Evolutionary conservation across 2,113 vertebrate genomes (phyloP).

Genomic region (Elephas maximus): DNA sequence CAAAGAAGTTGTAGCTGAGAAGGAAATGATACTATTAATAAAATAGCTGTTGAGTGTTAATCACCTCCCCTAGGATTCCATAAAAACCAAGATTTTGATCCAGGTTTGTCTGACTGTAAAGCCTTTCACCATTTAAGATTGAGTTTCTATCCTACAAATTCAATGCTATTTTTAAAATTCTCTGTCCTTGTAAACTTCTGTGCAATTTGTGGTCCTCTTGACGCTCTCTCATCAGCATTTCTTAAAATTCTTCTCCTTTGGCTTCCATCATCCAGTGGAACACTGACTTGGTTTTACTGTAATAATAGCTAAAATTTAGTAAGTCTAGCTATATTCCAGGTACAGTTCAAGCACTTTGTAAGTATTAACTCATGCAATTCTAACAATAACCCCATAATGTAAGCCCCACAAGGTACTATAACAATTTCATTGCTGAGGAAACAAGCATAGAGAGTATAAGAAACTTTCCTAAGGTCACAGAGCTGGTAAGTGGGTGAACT

Average conservation of each 20-base stretch:
- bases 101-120: not conserved
- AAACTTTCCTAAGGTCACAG: not conserved
- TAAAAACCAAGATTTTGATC: not conserved
- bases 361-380: not conserved
- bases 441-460: not conserved
- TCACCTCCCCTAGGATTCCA: not conserved
- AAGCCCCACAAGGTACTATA: not conserved
- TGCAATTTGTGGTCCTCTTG: not conserved
- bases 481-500: not conserved
- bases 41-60: not conserved
- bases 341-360: not conserved
- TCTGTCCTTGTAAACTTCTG: not conserved
- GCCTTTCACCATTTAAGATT: not conserved
- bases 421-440: not conserved
- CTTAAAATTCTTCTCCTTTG: not conserved
- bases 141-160: not conserved
- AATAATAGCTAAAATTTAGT: not conserved
- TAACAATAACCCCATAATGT: not conserved
- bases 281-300: not conserved
- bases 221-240: not conserved
- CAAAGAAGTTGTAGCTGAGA: not conserved
- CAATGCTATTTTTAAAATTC: not conserved
- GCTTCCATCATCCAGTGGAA: not conserved
- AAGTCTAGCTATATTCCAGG: not conserved
- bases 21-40: not conserved